These are phyloP conservation scores for Caretta caretta DNA, from an alignment of 2,113 vertebrate genomes.

Conservation along the genomic window DNA sequence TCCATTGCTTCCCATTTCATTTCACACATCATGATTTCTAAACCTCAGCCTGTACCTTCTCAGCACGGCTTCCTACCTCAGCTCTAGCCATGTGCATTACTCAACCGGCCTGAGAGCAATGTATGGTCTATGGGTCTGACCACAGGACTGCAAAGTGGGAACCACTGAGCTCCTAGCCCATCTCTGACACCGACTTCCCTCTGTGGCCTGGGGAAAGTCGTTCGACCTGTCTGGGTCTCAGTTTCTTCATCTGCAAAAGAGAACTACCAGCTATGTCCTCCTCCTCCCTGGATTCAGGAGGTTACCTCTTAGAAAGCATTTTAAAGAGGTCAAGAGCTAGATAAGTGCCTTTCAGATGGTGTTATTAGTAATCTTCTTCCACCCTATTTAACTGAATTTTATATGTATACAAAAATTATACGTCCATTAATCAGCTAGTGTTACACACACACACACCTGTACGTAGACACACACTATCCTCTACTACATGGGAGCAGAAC, in stretches of 20 bases:
- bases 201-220: rapidly evolving
- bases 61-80: slow-evolving; percentile 41
- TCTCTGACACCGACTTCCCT: not conserved
- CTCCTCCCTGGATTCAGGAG: not conserved
- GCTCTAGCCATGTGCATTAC: rapidly evolving
- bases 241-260: not conserved
- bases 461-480: not conserved
- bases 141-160: too few species aligned
- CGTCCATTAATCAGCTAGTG: not conserved
- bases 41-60: slow-evolving; percentile 67
- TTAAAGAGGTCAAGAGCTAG: not conserved
- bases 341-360: not conserved
- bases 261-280: not conserved
- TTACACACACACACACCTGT: not conserved
- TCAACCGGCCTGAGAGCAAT: rapidly evolving
- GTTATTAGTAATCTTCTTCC: not conserved
- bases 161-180: not conserved
- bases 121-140: not conserved
- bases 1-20: slow-evolving; percentile 74
- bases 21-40: slow-evolving; percentile 76
- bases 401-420: not conserved
- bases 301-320: not conserved
- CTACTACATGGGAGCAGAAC: not conserved
- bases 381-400: not conserved
- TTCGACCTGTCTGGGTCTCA: not conserved